Conservation (phyloP, 1,140 invertebrate genomes). For the Delia radicum region DNA sequence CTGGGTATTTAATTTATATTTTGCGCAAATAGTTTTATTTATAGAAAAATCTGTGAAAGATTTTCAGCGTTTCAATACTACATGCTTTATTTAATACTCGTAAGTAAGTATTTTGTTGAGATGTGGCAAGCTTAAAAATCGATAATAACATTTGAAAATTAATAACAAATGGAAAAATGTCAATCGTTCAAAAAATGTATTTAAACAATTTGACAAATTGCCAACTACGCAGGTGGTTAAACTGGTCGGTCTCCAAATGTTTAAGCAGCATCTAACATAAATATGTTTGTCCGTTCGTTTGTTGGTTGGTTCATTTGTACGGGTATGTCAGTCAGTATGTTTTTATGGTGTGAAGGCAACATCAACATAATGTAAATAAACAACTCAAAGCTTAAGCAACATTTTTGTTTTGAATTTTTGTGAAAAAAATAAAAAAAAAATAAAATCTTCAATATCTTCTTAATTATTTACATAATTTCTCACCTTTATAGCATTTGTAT, state of each 20-base stretch:
- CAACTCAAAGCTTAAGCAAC: neutral
- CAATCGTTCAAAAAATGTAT: constrained; percentile 41
- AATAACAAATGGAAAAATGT: constrained; percentile 34
- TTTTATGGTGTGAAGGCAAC: constrained; percentile 10
- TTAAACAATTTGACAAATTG: constrained; percentile 53
- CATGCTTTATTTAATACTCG: no score
- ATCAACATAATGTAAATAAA: neutral
- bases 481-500: constrained; percentile 32
- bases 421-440: neutral
- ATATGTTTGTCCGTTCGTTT: neutral
- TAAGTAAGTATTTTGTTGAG: neutral
- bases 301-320: neutral
- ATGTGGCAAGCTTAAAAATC: neutral
- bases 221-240: constrained; percentile 36
- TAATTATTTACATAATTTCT: constrained; percentile 49
- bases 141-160: constrained; percentile 12
- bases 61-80: neutral
- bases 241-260: neutral
- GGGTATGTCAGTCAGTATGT: neutral
- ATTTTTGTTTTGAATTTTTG: neutral
- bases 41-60: neutral
- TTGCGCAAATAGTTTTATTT: neutral
- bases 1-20: no score
- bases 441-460: constrained; percentile 3
- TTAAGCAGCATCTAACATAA: neutral